A percentile compares a stretch with the other conserved stretches of the same genome.
Conservation (phyloP, 2,888 invertebrate species). For the Drosophila macrothrix region DNA sequence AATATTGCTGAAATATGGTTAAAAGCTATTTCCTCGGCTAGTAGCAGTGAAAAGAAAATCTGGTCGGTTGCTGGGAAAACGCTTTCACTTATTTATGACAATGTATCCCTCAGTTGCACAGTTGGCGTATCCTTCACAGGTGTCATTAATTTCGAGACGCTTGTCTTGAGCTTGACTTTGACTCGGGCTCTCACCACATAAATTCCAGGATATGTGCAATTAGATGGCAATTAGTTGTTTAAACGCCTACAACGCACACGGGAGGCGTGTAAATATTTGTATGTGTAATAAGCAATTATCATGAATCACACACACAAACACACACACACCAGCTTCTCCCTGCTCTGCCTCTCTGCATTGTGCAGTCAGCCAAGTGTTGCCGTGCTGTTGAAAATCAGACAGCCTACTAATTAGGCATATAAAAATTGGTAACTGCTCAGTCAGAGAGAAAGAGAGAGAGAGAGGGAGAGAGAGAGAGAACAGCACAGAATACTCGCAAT, state of each 20-base stretch:
- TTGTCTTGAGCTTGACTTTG: slow-evolving; percentile 22
- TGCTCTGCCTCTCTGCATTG: background rate
- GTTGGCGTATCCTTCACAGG: slow-evolving; percentile 17
- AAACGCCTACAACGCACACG: slow-evolving; percentile 41
- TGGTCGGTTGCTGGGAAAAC: background rate
- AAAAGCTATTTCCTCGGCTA: background rate
- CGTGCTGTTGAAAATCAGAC: slow-evolving; percentile 46
- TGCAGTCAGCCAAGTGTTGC: slow-evolving; percentile 23
- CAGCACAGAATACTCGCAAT: slow-evolving; percentile 21
- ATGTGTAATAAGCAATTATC: slow-evolving; percentile 81
- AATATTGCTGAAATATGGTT: background rate
- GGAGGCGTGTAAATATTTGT: slow-evolving; percentile 51
- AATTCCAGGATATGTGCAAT: slow-evolving; percentile 58
- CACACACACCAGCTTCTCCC: slow-evolving; percentile 3
- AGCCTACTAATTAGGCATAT: slow-evolving; percentile 55
- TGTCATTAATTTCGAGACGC: slow-evolving; percentile 34
- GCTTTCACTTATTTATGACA: background rate
- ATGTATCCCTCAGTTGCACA: background rate
- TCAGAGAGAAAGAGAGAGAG: slow-evolving; percentile 5
- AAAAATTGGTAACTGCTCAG: slow-evolving; percentile 53
- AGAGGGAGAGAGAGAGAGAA: background rate
- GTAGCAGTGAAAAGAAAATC: background rate
- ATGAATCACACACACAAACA: slow-evolving; percentile 69
- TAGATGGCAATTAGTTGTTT: slow-evolving; percentile 64
- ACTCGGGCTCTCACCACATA: slow-evolving; percentile 39